Percentiles rank a stretch among this genome's conserved stretches.
These are phyloP conservation scores for Gymnosoma rotundatum DNA, from an alignment of 2,888 invertebrate species.

Conservation along the genomic window DNA sequence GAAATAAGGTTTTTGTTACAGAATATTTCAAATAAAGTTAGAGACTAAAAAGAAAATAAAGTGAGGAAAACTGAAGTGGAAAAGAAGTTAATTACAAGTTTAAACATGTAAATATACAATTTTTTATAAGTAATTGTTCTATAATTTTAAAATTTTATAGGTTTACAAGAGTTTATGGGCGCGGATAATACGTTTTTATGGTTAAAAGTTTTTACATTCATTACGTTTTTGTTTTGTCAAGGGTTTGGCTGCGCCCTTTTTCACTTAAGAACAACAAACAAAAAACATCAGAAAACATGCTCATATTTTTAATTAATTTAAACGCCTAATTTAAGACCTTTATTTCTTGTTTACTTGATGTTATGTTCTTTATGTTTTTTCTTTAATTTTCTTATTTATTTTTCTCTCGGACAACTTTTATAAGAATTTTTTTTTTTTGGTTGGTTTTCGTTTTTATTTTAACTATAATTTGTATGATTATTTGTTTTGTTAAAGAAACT, in stretches of 20 bases:
- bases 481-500: neutral
- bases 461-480: constrained; percentile 19
- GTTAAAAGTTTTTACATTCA: neutral
- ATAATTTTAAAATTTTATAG: too few relatives aligned
- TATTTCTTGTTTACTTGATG: constrained; percentile 10
- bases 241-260: constrained; percentile 12
- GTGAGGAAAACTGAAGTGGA: too few relatives aligned
- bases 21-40: too few relatives aligned
- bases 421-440: neutral
- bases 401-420: neutral
- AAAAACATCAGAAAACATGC: neutral
- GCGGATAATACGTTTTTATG: too few relatives aligned
- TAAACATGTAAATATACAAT: too few relatives aligned
- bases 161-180: too few relatives aligned
- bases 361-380: constrained; percentile 20
- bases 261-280: neutral
- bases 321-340: constrained; percentile 37
- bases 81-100: too few relatives aligned
- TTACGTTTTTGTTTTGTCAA: constrained; percentile 14
- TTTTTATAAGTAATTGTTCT: too few relatives aligned
- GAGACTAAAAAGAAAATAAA: too few relatives aligned
- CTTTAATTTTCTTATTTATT: neutral
- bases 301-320: constrained; percentile 40
- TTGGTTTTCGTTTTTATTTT: constrained; percentile 18
- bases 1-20: too few relatives aligned